These are phyloP conservation scores for Catamblyrhynchus diadema DNA, from an alignment of 2,797 vertebrate genomes.

Conservation along the genomic window DNA sequence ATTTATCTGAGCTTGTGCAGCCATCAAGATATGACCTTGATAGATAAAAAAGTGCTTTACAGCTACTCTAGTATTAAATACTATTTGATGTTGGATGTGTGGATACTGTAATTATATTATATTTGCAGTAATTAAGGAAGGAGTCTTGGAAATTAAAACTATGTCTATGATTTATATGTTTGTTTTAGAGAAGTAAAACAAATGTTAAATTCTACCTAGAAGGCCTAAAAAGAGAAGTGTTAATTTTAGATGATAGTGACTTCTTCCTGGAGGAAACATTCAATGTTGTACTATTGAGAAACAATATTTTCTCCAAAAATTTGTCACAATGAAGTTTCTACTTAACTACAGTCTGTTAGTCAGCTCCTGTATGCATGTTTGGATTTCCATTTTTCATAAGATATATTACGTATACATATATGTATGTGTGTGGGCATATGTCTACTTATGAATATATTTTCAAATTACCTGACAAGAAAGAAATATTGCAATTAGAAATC, in stretches of 20 bases:
- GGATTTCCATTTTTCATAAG: not conserved
- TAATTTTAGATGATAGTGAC: not conserved
- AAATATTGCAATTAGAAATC: not conserved
- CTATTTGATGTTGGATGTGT: slow-evolving; percentile 43
- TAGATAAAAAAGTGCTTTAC: slow-evolving; percentile 62
- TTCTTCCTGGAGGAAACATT: not conserved
- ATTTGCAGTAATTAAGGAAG: slow-evolving; percentile 16
- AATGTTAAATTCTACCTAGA: not conserved
- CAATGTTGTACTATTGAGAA: not conserved
- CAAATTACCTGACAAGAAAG: not conserved
- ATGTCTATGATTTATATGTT: not conserved
- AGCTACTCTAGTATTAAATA: slow-evolving; percentile 68
- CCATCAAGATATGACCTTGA: slow-evolving; percentile 75
- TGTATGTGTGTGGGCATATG: not conserved
- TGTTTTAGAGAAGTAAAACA: not conserved
- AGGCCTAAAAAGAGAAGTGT: not conserved
- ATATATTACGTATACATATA: not conserved
- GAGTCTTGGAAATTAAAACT: not conserved
- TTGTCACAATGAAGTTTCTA: not conserved
- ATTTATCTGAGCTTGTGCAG: slow-evolving; percentile 74
- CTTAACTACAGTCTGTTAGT: not conserved
- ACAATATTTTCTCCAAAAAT: not conserved
- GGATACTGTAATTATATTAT: slow-evolving; percentile 29
- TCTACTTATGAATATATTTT: not conserved
- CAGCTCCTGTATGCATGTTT: not conserved